phyloP scores from a whole-genome alignment of 1,140 invertebrate genomes.

The Chionoecetes opilio region DNA sequence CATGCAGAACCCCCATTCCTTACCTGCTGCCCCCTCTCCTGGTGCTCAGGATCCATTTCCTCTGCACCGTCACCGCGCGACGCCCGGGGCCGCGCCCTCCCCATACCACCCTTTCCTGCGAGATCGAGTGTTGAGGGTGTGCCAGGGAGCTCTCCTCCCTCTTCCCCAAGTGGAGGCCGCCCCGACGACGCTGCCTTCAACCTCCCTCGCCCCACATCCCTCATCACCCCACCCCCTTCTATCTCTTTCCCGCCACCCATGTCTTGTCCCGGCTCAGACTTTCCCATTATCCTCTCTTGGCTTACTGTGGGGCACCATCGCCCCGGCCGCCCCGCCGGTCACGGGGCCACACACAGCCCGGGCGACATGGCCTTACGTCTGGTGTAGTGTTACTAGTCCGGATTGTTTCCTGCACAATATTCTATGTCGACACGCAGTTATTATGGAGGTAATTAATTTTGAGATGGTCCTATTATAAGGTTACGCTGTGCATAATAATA shows the following conservation, averaged over 20 bases:
- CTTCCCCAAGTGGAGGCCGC: slow-evolving; percentile 72
- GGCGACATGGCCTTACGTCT: slow-evolving; percentile 80
- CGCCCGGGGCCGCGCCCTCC: not conserved
- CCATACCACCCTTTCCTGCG: not conserved
- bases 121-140: not conserved
- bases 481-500: slow-evolving; percentile 81
- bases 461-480: slow-evolving; percentile 72
- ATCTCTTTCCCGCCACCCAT: slow-evolving; percentile 15
- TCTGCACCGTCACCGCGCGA: not conserved
- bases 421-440: slow-evolving; percentile 79
- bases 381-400: slow-evolving; percentile 78
- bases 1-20: not conserved
- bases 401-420: slow-evolving; percentile 80
- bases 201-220: not conserved
- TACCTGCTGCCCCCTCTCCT: slow-evolving; percentile 15
- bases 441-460: slow-evolving; percentile 74
- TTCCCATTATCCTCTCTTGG: slow-evolving; percentile 17
- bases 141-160: slow-evolving; percentile 65
- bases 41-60: not conserved
- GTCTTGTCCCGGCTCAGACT: not conserved
- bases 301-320: slow-evolving; percentile 1
- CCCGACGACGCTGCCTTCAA: slow-evolving; percentile 40
- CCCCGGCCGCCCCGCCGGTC: slow-evolving; percentile 43
- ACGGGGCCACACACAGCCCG: slow-evolving; percentile 31
- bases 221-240: not conserved